Evolutionary conservation across 2,797 vertebrate genomes (phyloP), one percentile per base, ranked within the genome.

Genomic region (Eupleurogrammus muticus): DNA sequence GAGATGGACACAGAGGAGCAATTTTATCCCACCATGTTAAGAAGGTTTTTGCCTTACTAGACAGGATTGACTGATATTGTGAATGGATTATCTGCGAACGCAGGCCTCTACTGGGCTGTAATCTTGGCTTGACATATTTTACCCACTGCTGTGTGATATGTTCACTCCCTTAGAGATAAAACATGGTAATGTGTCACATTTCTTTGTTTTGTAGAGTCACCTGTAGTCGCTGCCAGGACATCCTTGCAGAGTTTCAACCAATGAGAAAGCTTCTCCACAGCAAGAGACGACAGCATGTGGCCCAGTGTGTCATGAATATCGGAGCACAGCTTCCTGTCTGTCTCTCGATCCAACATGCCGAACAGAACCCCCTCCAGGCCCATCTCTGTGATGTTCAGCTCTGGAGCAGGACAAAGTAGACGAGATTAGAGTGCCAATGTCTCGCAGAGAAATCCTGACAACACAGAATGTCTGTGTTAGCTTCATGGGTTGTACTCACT

Each of bases 191-290:
- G 9, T 17, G 21, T 51, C 17, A 49, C 12, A n/a, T 47, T 60
- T 36, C 16, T 13, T 12, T 1, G 9, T 60, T 57, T 76, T 56
- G 4, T n/a, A 51, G n/a, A 34, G 87, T 66, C 90, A 98, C 98
- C 98, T 88, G 96, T 98, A 50, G 95, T 97, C 80, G 98, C 98
- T 79, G 98, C 97, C 70, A 99, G 93, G 47, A 99, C 98, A 80
- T 99, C 98, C 84, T 99, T 99, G 90, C 98, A 99, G 53, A 99
- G 95, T 91, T 97, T 96, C 23, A 99, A 91, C 98, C 98, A 99
- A 83, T 99, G 98, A 34, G 97, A 96, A 71, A 99, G 96, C 80
- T 99, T 99, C 80, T 97, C 96, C 73, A 99, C 96, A 1, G 98
- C 98, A 74, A 99, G 92, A 0, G 98, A 99, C 0, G 97, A 99